phyloP scores from a whole-genome alignment of 2,888 invertebrate genomes.

The Caenorhabditis imperialis region DNA sequence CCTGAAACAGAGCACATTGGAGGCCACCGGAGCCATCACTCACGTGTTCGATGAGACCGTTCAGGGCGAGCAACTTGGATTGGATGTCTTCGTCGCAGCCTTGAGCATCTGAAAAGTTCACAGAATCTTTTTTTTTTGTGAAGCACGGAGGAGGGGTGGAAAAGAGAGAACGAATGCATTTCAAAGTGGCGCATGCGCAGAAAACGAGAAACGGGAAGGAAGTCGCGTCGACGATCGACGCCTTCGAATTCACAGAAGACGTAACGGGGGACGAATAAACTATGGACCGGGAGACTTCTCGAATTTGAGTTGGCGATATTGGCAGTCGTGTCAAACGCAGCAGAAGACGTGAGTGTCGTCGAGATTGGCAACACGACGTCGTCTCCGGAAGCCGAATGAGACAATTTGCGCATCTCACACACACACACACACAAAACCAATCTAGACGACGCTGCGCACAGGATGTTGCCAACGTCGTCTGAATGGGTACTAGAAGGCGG shows the following conservation, averaged over 20 bases:
- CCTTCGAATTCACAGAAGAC: constrained; percentile 8
- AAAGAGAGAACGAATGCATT: constrained; percentile 1
- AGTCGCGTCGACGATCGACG: constrained; percentile 5
- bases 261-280: too few species aligned
- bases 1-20: constrained; percentile 46
- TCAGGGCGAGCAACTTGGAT: constrained; percentile 69
- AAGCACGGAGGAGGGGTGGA: neutral
- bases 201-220: constrained; percentile 5
- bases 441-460: constrained; percentile 1
- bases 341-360: neutral
- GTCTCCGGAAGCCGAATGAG: constrained; percentile 51
- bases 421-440: constrained; percentile 29
- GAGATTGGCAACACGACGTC: constrained; percentile 23
- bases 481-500: constrained; percentile 11
- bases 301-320: neutral
- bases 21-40: neutral
- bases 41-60: constrained; percentile 66
- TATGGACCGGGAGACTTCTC: too few species aligned
- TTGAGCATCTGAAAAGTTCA: constrained; percentile 67
- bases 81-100: constrained; percentile 67
- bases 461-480: constrained; percentile 24
- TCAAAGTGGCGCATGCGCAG: neutral
- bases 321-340: constrained; percentile 39
- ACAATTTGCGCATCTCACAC: constrained; percentile 52
- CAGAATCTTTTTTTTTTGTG: neutral